Conservation (phyloP, 2,888 invertebrate species). For the Vanessa cardui region DNA sequence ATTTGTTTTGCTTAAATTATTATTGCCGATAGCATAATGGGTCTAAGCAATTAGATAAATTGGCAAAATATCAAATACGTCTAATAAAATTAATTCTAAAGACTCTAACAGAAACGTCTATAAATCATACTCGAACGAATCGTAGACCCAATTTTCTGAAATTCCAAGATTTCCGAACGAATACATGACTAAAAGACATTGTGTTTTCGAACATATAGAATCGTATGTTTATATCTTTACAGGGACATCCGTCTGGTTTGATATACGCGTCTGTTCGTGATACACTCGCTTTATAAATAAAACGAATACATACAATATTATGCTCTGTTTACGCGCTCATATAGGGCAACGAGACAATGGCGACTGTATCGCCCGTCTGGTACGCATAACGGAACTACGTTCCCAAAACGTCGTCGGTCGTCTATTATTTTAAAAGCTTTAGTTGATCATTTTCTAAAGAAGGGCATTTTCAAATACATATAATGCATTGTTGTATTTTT, state of each 20-base stretch:
- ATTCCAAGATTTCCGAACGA: background rate
- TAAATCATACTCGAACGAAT: too few relatives aligned
- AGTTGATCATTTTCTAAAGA: background rate
- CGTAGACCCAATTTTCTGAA: background rate
- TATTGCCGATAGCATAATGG: background rate
- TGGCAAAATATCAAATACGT: slow-evolving; percentile 1
- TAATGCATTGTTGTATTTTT: background rate
- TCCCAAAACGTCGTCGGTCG: background rate
- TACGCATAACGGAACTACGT: background rate
- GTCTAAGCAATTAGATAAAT: background rate
- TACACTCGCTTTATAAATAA: slow-evolving; percentile 19
- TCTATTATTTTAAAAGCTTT: slow-evolving; percentile 5
- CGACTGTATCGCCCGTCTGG: slow-evolving; percentile 21
- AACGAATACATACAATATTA: slow-evolving; percentile 14
- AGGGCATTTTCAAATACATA: background rate
- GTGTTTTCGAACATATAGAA: background rate
- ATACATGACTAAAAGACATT: background rate
- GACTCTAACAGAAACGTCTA: background rate
- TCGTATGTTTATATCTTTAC: slow-evolving; percentile 7
- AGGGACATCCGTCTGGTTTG: slow-evolving; percentile 25
- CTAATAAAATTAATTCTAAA: background rate
- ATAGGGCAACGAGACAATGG: slow-evolving; percentile 20
- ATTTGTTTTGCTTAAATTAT: background rate
- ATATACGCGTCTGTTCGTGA: slow-evolving; percentile 18
- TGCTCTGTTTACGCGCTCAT: slow-evolving; percentile 26